Percentiles rank a stretch among this genome's conserved stretches.
phyloP scores from a whole-genome alignment of 2,888 invertebrate species.

The Anticlea derivata region DNA sequence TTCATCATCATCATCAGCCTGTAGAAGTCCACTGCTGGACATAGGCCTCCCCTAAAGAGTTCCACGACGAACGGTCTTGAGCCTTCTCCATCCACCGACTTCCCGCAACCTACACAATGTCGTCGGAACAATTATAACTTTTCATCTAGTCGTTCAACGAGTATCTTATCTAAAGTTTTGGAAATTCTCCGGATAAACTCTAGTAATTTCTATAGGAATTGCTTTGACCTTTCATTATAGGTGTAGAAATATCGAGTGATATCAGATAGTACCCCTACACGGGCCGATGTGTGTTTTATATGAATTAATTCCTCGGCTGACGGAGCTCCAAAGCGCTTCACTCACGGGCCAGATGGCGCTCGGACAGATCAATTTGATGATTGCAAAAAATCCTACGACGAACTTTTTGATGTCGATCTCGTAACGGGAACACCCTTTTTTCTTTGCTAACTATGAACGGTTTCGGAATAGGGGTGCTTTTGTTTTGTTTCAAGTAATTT shows the following conservation, averaged over 20 bases:
- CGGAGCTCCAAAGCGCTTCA: slow-evolving; percentile 75
- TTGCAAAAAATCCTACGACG: slow-evolving; percentile 73
- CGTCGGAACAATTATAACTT: no score
- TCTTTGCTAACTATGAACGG: slow-evolving; percentile 44
- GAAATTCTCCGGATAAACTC: no score
- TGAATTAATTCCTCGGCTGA: slow-evolving; percentile 82
- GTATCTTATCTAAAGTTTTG: no score
- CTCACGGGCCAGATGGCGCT: slow-evolving; percentile 81
- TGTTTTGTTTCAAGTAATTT: slow-evolving; percentile 18
- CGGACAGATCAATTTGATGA: slow-evolving; percentile 83
- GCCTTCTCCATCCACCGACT: no score
- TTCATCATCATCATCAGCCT: no score
- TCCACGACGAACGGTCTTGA: no score
- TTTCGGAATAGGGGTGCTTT: slow-evolving; percentile 37
- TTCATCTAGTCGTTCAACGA: no score
- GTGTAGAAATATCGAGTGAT: slow-evolving; percentile 16
- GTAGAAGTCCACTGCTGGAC: no score
- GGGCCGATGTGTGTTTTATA: slow-evolving; percentile 74
- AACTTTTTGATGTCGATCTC: slow-evolving; percentile 75
- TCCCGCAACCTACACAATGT: no score
- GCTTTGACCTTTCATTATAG: background rate
- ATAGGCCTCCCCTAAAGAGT: no score
- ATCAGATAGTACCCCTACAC: slow-evolving; percentile 46
- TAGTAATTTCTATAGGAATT: background rate
- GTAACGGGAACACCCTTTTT: slow-evolving; percentile 41